Base-by-base conservation (phyloP, 2,113 vertebrate genomes). In the Aegotheles bennettii region DNA sequence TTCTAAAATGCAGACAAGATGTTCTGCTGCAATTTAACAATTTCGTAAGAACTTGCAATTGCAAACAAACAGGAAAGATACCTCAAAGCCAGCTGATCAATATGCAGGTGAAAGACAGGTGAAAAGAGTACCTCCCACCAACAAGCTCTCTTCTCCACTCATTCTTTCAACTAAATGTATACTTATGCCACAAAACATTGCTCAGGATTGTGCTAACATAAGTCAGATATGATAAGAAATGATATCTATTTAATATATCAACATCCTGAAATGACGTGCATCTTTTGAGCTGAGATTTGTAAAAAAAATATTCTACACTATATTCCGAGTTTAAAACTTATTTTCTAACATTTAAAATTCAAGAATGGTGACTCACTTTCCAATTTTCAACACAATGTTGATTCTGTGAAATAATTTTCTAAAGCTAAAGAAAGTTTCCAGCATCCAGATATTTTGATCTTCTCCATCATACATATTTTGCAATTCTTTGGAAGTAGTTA, bases 1-100 rank as follows among this genome's bases (percentile, higher is more conserved):
- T 90, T 97, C 75, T 93, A 94, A 96, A 95, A 94, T 78, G 88
- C 78, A 97, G 94, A 95, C 94, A 97, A 97, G 96, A 95, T 96
- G 91, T 95, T 97, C 95, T 69, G 36, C 77, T 86, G 94, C 93
- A 96, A 95, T 96, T 96, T 96, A 94, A 86, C 84, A 94, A 95
- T 97, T 97, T 84, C 93, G 75, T 50, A 89, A 84, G 81, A 82
- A 82, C 82, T 90, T 84, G 57, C 75, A 93, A 93, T 75, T 84
- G 94, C 95, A 97, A 96, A 96, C 95, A 97, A 93, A 97, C 91
- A 89, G 60, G 61, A 89, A 94, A 93, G 45, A 45, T 69, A 94
- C 84, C 84, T 94, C 74, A 70, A 85, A 92, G 40, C 68, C 77
- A 95, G n/a, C 48, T 81, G 71, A 81, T 86, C 88, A 93, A 92